These are phyloP conservation scores for Melanerpes formicivorus DNA, from an alignment of 2,113 vertebrate genomes.

Conservation along the genomic window DNA sequence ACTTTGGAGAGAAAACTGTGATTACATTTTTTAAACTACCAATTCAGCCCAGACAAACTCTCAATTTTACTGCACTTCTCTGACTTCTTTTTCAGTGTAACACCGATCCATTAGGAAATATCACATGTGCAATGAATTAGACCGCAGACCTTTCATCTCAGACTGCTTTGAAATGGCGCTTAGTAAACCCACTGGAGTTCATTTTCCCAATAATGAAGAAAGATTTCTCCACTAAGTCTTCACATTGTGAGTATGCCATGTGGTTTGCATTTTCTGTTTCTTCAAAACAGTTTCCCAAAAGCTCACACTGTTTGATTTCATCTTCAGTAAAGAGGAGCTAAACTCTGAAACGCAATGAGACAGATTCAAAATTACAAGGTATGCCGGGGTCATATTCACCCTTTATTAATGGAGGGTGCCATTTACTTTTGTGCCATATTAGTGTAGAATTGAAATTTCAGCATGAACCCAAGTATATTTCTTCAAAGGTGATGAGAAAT, in stretches of 20 bases:
- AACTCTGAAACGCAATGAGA: not conserved
- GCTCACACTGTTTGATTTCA: not conserved
- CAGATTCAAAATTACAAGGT: not conserved
- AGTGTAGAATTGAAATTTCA: not conserved
- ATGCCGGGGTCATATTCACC: not conserved
- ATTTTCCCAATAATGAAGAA: constrained; percentile 31
- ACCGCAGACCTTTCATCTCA: constrained; percentile 47
- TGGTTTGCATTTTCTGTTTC: constrained; percentile 45
- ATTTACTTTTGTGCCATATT: not conserved
- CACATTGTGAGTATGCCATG: not conserved
- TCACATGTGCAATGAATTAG: constrained; percentile 60
- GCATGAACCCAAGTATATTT: not conserved
- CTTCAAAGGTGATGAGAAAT: not conserved
- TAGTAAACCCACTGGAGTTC: not conserved
- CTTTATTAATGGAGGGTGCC: not conserved
- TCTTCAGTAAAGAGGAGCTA: not conserved
- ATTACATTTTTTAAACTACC: not conserved
- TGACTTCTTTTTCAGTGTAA: not conserved
- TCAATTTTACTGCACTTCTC: not conserved
- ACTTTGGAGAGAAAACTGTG: not conserved
- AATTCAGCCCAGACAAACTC: not conserved
- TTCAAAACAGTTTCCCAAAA: not conserved
- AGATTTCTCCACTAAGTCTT: constrained; percentile 16
- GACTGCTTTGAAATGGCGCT: constrained; percentile 48
- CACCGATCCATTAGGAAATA: constrained; percentile 25